These are phyloP conservation scores for Microctenopoma steveboyesi DNA, from an alignment of 2,797 vertebrate species.

Conservation along the genomic window DNA sequence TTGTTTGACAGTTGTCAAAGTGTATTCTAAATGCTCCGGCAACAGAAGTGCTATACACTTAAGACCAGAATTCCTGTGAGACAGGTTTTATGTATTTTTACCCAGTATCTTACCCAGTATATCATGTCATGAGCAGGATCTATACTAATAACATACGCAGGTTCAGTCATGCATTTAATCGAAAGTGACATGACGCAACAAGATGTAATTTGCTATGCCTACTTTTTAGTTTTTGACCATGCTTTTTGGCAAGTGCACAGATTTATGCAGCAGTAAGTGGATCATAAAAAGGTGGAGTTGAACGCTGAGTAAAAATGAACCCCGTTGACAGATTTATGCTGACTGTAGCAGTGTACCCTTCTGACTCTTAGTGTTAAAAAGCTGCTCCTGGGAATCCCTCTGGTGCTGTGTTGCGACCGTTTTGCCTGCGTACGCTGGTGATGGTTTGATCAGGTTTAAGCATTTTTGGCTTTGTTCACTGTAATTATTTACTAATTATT, in stretches of 20 bases:
- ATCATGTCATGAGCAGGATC: background rate
- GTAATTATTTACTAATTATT: background rate
- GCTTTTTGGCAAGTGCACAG: constrained; percentile 13
- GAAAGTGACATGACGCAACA: background rate
- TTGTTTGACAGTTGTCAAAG: constrained; percentile 36
- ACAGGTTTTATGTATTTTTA: constrained; percentile 12
- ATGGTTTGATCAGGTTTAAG: background rate
- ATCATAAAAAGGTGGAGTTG: constrained; percentile 15
- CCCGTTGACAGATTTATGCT: background rate
- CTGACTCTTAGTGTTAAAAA: too few species aligned
- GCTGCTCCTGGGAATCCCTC: too few species aligned
- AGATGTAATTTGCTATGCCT: background rate
- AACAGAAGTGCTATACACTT: constrained; percentile 11
- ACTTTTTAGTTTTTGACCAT: too few species aligned
- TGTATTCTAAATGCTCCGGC: background rate
- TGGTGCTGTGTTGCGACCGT: background rate
- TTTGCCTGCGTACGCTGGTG: background rate
- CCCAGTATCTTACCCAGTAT: background rate
- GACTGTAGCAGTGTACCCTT: too few species aligned
- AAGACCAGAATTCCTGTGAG: constrained; percentile 10
- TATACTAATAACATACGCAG: background rate
- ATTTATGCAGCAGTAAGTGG: constrained; percentile 9
- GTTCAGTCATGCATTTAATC: background rate
- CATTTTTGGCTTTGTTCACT: constrained; percentile 1
- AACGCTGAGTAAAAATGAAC: too few species aligned